Percentiles rank a stretch among this genome's conserved stretches.
Evolutionary conservation across 2,888 invertebrate species (phyloP).

Genomic region (Nephrocerus scutellatus): DNA sequence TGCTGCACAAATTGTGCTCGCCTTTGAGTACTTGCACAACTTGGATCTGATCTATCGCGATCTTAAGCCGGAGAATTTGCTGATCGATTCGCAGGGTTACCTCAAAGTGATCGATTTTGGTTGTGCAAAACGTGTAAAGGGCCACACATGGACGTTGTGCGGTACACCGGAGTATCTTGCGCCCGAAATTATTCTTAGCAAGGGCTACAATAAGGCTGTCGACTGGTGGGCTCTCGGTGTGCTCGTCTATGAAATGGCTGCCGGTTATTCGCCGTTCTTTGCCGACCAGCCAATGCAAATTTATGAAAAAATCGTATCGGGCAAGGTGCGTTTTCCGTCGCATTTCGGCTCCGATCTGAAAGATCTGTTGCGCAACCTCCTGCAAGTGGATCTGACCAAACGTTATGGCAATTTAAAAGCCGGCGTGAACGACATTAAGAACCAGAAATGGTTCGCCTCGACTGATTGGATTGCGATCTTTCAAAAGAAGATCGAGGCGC

Average conservation of each 20-base stretch:
- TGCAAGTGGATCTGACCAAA: conserved; percentile 95
- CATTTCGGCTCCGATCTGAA: conserved; percentile 98
- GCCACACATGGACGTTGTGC: conserved; percentile 99
- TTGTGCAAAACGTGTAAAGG: conserved; percentile 97
- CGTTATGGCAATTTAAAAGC: conserved; percentile 98
- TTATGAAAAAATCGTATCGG: conserved; percentile 99
- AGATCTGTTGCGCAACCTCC: conserved; percentile 91
- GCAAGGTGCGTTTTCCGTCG: conserved; percentile 97
- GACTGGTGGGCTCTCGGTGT: conserved; percentile 99
- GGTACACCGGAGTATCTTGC: conserved; percentile 96
- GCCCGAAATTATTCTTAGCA: conserved; percentile 82
- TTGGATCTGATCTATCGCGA: conserved; percentile 98
- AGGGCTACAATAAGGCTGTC: conserved; percentile 96
- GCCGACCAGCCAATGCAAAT: conserved; percentile 99
- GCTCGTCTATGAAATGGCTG: conserved; percentile 96
- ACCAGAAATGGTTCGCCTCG: conserved; percentile 97
- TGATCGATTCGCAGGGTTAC: conserved; percentile 94
- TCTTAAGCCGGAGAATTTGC: conserved; percentile 94
- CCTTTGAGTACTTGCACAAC: conserved; percentile 98
- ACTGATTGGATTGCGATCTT: conserved; percentile 99
- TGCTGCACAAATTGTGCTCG: conserved; percentile 98
- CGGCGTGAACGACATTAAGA: conserved; percentile 98
- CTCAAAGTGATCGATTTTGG: conserved; percentile 99
- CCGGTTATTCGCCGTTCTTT: conserved; percentile 99
- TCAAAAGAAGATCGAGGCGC: conserved; percentile 98